Percentiles rank a stretch among this genome's conserved stretches.
Conservation (phyloP, 2,113 vertebrate genomes). For the Polypterus bichir region DNA sequence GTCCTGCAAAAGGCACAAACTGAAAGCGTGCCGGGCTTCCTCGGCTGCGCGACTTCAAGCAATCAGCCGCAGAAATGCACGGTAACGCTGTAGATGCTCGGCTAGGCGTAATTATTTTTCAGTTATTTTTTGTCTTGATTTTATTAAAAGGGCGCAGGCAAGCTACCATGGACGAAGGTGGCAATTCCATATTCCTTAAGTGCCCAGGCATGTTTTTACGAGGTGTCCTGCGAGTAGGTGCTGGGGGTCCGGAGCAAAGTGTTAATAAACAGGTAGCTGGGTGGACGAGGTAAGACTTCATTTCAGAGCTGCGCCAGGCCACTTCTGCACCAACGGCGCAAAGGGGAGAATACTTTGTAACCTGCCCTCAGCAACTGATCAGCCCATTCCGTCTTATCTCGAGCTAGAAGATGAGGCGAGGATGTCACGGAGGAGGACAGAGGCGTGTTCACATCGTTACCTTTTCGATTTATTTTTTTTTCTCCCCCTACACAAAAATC, state of each 20-base stretch:
- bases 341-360: constrained; percentile 17
- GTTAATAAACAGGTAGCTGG: constrained; percentile 68
- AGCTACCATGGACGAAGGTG: constrained; percentile 41
- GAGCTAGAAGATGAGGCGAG: constrained; percentile 21
- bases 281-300: constrained; percentile 54
- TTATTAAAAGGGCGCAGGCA: constrained; percentile 66
- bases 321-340: constrained; percentile 28
- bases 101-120: constrained; percentile 77
- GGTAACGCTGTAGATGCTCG: constrained; percentile 50
- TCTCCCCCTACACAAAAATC: constrained; percentile 17
- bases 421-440: constrained; percentile 21
- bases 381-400: constrained; percentile 16
- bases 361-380: constrained; percentile 23
- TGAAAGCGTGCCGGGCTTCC: constrained; percentile 9
- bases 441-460: constrained; percentile 27
- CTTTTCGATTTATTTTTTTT: constrained; percentile 34
- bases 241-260: constrained; percentile 67
- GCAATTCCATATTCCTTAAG: constrained; percentile 51
- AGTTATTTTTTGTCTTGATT: constrained; percentile 89
- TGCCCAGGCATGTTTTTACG: constrained; percentile 74
- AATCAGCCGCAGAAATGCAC: constrained; percentile 47
- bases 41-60: constrained; percentile 33
- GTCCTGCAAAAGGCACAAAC: neutral
- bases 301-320: constrained; percentile 57
- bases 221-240: constrained; percentile 75